Evolutionary conservation across 2,113 vertebrate genomes (phyloP).

Genomic region (Ceuthmochares aereus): DNA sequence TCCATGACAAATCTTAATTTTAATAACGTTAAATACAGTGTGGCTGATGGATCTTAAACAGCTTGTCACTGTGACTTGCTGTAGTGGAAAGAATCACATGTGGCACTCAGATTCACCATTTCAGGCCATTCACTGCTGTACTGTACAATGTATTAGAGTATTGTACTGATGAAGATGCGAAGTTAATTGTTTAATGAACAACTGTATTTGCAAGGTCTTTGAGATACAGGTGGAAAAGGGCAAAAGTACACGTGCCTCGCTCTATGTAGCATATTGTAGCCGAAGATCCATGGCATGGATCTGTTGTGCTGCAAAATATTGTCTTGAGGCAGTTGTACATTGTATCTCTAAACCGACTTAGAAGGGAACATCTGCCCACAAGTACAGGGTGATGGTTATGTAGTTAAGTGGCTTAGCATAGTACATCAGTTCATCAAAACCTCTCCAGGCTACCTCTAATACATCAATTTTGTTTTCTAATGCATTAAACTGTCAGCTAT

Average conservation of each 20-base stretch:
- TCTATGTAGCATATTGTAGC: not conserved
- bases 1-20: not conserved
- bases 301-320: not conserved
- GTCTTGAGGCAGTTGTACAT: not conserved
- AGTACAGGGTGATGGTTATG: not conserved
- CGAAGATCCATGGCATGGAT: not conserved
- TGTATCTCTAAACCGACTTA: not conserved
- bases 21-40: not conserved
- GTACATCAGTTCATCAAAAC: not conserved
- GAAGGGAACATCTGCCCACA: not conserved
- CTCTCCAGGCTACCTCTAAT: not conserved
- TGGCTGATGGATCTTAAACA: not conserved
- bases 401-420: not conserved
- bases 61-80: not conserved
- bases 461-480: not conserved
- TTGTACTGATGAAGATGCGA: not conserved
- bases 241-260: not conserved
- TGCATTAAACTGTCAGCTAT: not conserved
- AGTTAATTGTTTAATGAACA: not conserved
- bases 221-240: not conserved
- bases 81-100: not conserved
- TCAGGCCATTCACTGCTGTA: not conserved
- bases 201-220: not conserved
- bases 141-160: accelerated
- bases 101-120: not conserved